These are phyloP conservation scores for Prorops nasuta DNA, from an alignment of 1,140 invertebrate species.

Conservation along the genomic window DNA sequence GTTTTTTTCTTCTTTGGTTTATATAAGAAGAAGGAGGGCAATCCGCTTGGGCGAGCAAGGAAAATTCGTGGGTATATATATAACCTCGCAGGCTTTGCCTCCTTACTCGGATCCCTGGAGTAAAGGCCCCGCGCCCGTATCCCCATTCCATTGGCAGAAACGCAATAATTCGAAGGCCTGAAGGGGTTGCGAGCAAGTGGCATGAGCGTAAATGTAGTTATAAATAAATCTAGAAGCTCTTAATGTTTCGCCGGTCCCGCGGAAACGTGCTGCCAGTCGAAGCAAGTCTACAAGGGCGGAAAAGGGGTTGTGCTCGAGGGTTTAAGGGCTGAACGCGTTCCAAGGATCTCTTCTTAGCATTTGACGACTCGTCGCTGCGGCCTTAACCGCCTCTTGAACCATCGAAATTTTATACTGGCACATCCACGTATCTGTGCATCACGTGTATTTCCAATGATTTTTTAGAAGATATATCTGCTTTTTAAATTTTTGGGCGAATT, in stretches of 20 bases:
- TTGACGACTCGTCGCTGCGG: conserved; percentile 13
- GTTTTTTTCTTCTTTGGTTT: too few relatives aligned
- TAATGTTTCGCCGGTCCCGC: conserved; percentile 44
- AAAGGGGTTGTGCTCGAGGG: too few relatives aligned
- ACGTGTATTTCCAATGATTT: too few relatives aligned
- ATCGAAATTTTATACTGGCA: too few relatives aligned
- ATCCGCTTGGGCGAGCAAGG: too few relatives aligned
- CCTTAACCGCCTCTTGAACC: background rate
- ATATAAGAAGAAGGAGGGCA: too few relatives aligned
- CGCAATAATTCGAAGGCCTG: conserved; percentile 51
- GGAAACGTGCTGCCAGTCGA: conserved; percentile 19
- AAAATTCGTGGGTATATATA: too few relatives aligned
- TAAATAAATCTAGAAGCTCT: conserved; percentile 59
- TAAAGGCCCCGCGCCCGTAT: conserved; percentile 14
- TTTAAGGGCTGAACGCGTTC: conserved; percentile 5
- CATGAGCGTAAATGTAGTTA: conserved; percentile 59
- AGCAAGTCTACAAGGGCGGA: background rate
- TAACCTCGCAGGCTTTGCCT: too few relatives aligned
- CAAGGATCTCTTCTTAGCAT: conserved; percentile 8
- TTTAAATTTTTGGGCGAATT: too few relatives aligned
- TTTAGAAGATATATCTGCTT: too few relatives aligned
- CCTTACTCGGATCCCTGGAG: too few relatives aligned
- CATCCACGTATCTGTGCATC: too few relatives aligned
- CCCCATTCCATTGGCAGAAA: conserved; percentile 38
- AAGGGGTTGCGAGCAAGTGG: conserved; percentile 39